Evolutionary conservation across 2,888 invertebrate genomes (phyloP), one percentile per base, ranked within the genome.

Genomic region (Ophioninae sp.): DNA sequence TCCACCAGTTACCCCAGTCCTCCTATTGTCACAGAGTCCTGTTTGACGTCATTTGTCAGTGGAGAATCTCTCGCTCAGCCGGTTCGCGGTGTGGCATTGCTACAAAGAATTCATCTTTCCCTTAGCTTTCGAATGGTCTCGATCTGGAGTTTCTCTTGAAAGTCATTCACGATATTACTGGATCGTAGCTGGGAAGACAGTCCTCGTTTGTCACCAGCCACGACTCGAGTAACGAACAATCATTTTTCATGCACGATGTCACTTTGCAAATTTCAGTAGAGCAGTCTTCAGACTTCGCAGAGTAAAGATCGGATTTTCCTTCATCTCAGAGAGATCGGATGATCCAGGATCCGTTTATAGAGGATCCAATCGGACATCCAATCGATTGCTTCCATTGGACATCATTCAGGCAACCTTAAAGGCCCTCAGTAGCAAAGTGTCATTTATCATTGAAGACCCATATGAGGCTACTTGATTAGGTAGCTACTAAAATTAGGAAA

Each of bases 21-120:
- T 39, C 67, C 85, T 82, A 86, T 86, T 86, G 86, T 86, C 86
- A 83, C 83, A 86, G 75, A 79, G 72, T 85, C 72, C 83, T 85
- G 85, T 85, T 86, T 83, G 75, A 83, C 85, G 79, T 86, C 86
- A 86, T 86, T 86, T 86, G 83, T 86, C 86, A 86, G 69, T 61
- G 72, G 75, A 68, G 71, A 83, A 76, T 82, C 82, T 85, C 81
- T 84, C 65, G 82, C 67, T 61, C 64, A 79, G 76, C 69, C 67
- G 69, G 78, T 74, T 41, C 61, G 73, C 41, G 39, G 73, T 30
- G 39, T 73, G 56, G 65, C 68, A 84, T 58, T 81, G 76, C 79
- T 72, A 76, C 79, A 81, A 68, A 79, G 72, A 72, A 67, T 61
- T 61, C 56, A 23, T 67, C 44, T 75, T 61, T 61, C 37, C 39